Evolutionary conservation across 2,113 vertebrate genomes (phyloP), one percentile per base, ranked within the genome.

Genomic region (Bombycilla garrulus): DNA sequence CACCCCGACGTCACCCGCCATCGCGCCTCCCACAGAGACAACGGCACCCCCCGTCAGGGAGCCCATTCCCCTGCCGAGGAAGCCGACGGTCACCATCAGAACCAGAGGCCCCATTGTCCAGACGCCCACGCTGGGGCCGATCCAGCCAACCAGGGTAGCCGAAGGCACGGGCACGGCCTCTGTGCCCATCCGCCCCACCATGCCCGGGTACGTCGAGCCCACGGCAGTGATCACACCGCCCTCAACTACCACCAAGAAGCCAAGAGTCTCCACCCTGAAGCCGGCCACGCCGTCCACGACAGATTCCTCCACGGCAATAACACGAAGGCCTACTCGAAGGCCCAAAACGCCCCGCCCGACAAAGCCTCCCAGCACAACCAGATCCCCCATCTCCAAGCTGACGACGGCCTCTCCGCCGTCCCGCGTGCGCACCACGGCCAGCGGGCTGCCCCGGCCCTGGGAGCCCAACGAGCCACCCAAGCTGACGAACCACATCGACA

Each of bases 31-130:
- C 28, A 99, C 99, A 0, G 99, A 99, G 67, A 98, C 97, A 2
- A 98, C 96, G 5, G 98, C 97, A 33, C 98, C 99, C 31, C 99
- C 99, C 0, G 99, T 98, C 42, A 97, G 99, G 86, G 99, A 99
- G n/a, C 99, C 99, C 87, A 97, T 99, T 50, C 98, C 98, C 0
- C 97, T 98, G 71, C 99, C 99, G 0, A 98, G 99, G 73, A 99
- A 99, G 97, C 99, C 99, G 17, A 98, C 98, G 0, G 98, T 98
- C 86, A 99, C 99, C 42, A 99, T 98, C 95, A 98, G 98, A 94
- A 98, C 99, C 15, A 98, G 98, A 90, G 99, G 99, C 81, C 98
- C 99, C 93, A 99, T 99, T 19, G 97, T 99, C 70, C 99, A 99
- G 95, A 99, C 99, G 0, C 99, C 99, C 58, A 98, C 98, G 2